These are phyloP conservation scores for Champsocephalus gunnari DNA, from an alignment of 2,797 vertebrate species.

Conservation along the genomic window DNA sequence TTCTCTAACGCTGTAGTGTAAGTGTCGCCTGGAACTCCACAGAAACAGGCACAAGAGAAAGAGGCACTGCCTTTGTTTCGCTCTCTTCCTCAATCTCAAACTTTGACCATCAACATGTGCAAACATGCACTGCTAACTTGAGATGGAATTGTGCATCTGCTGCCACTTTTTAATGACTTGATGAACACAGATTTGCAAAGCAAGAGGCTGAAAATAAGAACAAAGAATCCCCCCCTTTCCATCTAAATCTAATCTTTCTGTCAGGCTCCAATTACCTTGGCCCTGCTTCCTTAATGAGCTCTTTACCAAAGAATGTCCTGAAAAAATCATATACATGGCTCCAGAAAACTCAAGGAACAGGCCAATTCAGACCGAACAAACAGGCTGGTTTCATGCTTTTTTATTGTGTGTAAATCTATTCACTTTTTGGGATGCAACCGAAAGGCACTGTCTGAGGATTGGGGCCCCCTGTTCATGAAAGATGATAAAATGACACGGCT, in stretches of 20 bases:
- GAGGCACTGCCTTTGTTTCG: constrained; percentile 38
- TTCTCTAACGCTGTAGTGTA: constrained; percentile 44
- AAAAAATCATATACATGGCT: constrained; percentile 33
- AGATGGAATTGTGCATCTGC: constrained; percentile 40
- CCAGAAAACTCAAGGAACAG: constrained; percentile 18
- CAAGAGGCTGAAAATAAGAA: neutral
- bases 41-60: constrained; percentile 33
- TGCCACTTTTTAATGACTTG: constrained; percentile 33
- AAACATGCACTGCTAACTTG: constrained; percentile 15
- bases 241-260: constrained; percentile 30
- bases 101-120: constrained; percentile 28
- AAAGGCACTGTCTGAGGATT: constrained; percentile 8
- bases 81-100: constrained; percentile 20
- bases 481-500: constrained; percentile 43
- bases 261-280: constrained; percentile 38
- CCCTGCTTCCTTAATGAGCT: constrained; percentile 35
- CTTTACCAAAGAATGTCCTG: constrained; percentile 28
- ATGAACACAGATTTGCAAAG: constrained; percentile 33
- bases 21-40: constrained; percentile 32
- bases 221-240: neutral
- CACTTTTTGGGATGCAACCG: constrained; percentile 25
- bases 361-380: constrained; percentile 41
- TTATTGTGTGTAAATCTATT: constrained; percentile 35
- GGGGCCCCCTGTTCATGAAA: constrained; percentile 25
- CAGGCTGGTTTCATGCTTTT: constrained; percentile 45